Percentiles rank a stretch among this genome's conserved stretches.
Conservation (phyloP, 2,113 vertebrate genomes). For the Pangasianodon gigas region DNA sequence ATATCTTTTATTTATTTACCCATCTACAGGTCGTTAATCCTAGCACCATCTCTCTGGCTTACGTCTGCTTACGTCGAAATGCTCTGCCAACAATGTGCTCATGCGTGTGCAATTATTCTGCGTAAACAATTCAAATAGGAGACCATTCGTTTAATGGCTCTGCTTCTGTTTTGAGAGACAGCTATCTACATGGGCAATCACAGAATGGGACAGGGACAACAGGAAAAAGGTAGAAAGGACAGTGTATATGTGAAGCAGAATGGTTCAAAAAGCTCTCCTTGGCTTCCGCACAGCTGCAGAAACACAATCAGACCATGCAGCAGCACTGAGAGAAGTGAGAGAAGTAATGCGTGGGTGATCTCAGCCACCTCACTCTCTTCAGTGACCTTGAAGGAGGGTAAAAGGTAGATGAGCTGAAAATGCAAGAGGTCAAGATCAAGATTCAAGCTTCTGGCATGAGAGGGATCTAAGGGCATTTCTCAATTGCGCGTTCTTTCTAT, state of each 20-base stretch:
- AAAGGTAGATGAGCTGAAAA: conserved; percentile 40
- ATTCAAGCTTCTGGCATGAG: conserved; percentile 55
- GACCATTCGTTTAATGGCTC: neutral
- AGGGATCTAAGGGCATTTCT: conserved; percentile 39
- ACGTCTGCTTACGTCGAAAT: neutral
- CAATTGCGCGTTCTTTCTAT: conserved; percentile 51
- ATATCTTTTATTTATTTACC: conserved; percentile 22
- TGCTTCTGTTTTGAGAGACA: neutral
- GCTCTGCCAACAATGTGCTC: neutral
- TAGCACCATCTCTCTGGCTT: neutral
- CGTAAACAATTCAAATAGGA: neutral
- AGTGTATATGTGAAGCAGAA: conserved; percentile 1
- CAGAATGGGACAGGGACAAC: neutral
- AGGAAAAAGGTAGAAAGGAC: conserved; percentile 2
- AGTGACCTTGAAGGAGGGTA: conserved; percentile 36
- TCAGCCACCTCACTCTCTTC: neutral
- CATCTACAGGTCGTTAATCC: neutral
- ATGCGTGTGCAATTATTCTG: neutral
- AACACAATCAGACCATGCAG: neutral
- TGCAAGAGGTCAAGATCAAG: conserved; percentile 43
- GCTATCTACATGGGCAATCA: neutral
- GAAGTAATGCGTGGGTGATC: neutral
- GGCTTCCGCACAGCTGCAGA: neutral
- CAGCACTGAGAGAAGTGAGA: neutral
- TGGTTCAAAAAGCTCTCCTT: neutral